phyloP scores from a whole-genome alignment of 2,797 vertebrate genomes.

The Coluber constrictor region DNA sequence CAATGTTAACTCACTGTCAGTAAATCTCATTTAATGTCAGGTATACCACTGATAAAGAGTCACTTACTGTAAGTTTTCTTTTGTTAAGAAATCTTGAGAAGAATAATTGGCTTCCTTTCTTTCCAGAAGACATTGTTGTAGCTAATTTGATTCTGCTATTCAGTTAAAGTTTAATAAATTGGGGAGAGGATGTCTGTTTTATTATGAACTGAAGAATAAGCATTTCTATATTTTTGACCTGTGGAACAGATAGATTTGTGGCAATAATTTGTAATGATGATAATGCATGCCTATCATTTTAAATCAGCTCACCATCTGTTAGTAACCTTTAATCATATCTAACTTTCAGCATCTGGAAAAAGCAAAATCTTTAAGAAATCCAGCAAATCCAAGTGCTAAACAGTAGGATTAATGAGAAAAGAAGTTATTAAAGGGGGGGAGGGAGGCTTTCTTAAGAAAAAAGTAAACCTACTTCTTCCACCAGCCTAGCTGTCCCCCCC shows the following conservation, averaged over 20 bases:
- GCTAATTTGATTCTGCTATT: not conserved
- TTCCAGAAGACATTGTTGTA: not conserved
- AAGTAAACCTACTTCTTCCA: not conserved
- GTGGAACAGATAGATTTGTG: not conserved
- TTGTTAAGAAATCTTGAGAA: not conserved
- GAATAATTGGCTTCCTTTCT: not conserved
- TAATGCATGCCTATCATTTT: not conserved
- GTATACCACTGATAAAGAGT: not conserved
- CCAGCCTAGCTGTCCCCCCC: not conserved
- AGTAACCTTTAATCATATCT: not conserved
- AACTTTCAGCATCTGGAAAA: slow-evolving; percentile 6
- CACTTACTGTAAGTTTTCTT: not conserved
- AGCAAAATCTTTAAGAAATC: slow-evolving; percentile 3
- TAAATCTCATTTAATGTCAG: slow-evolving; percentile 24
- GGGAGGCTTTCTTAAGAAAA: not conserved
- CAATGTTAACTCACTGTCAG: slow-evolving; percentile 24
- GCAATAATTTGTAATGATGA: not conserved
- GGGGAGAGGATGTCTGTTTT: not conserved
- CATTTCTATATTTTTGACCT: not conserved
- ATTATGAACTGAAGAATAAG: not conserved
- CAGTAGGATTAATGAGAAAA: not conserved
- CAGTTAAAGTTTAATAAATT: not conserved
- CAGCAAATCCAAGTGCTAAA: not conserved
- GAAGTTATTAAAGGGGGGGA: not conserved
- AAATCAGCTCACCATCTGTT: not conserved